These are phyloP conservation scores for Helogale parvula DNA, from an alignment of 2,113 vertebrate genomes.

Conservation along the genomic window DNA sequence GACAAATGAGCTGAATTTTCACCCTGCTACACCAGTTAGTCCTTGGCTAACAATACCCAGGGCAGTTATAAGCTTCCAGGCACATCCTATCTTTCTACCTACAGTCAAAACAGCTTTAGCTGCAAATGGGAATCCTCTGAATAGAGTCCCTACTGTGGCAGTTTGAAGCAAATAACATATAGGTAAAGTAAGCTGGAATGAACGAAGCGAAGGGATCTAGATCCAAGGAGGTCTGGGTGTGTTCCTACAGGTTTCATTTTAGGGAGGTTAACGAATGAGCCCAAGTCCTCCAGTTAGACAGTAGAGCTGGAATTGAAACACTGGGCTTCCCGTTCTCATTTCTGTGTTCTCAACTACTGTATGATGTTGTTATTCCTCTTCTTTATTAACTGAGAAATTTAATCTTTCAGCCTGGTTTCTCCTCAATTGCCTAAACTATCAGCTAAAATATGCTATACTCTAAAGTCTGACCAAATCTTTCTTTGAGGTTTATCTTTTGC, in stretches of 20 bases:
- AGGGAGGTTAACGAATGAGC: neutral
- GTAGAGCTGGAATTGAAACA: neutral
- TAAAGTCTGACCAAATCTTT: neutral
- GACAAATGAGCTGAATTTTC: neutral
- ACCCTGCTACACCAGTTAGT: neutral
- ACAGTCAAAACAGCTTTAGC: neutral
- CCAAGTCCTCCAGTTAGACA: neutral
- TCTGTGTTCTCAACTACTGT: neutral
- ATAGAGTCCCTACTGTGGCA: neutral
- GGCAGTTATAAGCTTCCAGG: neutral
- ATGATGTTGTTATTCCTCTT: rapidly evolving
- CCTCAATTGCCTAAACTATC: neutral
- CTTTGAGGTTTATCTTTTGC: neutral
- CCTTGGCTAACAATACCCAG: neutral
- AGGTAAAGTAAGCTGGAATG: neutral
- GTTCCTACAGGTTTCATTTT: neutral
- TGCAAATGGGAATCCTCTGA: neutral
- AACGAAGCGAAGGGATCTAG: neutral
- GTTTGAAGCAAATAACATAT: neutral
- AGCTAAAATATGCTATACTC: neutral
- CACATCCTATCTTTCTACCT: rapidly evolving
- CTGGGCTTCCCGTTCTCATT: neutral
- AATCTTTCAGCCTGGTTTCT: neutral
- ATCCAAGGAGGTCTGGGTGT: neutral
- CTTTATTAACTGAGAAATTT: neutral